Evolutionary conservation across 2,797 vertebrate genomes (phyloP), one percentile per base, ranked within the genome.

Genomic region (Thamnophis elegans): DNA sequence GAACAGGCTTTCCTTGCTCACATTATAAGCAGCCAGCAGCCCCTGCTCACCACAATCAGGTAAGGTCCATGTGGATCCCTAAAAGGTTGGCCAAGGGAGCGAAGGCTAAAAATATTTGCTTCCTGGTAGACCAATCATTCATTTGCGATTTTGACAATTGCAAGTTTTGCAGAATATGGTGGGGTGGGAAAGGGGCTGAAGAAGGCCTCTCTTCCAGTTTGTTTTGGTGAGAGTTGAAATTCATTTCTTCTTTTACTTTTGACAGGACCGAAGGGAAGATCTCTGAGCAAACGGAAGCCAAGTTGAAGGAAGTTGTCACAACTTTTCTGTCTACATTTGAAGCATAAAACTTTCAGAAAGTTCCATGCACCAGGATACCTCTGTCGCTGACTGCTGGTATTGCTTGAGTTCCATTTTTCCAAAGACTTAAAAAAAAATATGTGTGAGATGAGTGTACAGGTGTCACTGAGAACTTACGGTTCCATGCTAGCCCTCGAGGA

Each of bases 1-100:
- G 99, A 99, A 97, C 98, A 96, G 14, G 98, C 99, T 95, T 99
- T 99, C 97, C 98, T 99, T 65, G 98, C 99, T 91, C 99, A 99
- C 16, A 91, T 99, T 10, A 95, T 98, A 92, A 99, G 99, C 97
- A 99, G 99, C 93, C 99, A 99, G 92, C 98, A 99, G 96, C 97
- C 98, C 0, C 97, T 99, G 78, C 98, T 99, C 14, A 32, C 97
- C 25, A 97, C 96, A 0, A 99, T 99, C 97, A 98, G 96, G 99
- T 99, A 97, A 86, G 92, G 4, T 47, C 26, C 36, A 53, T 20
- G 5, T 47, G 36, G 11, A 14, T 90, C 51, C 36, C 10, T 6
- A 42, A 36, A 0, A 4, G 18, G 32, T 51, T 32, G 13, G 42
- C 5, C 5, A 55, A 8, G 13, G 9, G 51, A 42, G 14, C 26